Evolutionary conservation across 2,888 invertebrate species (phyloP).

Genomic region (Rhingia campestris): DNA sequence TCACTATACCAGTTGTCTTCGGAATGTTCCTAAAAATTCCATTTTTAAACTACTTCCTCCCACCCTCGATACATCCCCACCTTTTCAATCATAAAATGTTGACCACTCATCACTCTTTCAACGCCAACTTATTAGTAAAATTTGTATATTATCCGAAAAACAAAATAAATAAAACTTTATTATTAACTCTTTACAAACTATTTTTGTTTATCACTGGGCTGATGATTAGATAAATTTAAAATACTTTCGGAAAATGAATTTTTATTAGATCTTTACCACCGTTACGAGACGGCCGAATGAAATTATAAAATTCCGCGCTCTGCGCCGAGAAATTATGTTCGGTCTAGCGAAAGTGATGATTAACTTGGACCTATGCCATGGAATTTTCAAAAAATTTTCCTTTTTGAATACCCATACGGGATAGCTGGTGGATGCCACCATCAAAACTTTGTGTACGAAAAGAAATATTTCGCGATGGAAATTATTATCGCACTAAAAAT

Average conservation of each 20-base stretch:
- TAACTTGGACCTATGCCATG: constrained; percentile 79
- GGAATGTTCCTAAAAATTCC: too few species aligned
- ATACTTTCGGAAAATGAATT: constrained; percentile 44
- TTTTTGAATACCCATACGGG: constrained; percentile 61
- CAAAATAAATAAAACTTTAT: not conserved
- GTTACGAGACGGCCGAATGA: constrained; percentile 40
- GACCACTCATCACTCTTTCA: constrained; percentile 39
- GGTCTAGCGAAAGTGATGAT: constrained; percentile 82
- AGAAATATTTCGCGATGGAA: constrained; percentile 39
- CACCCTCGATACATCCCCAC: not conserved
- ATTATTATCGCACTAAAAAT: constrained; percentile 59
- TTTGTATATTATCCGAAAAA: not conserved
- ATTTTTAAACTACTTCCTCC: not conserved
- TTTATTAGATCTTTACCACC: constrained; percentile 47
- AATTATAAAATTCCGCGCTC: constrained; percentile 46
- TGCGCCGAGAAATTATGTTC: constrained; percentile 60
- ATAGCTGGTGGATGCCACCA: not conserved
- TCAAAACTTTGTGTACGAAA: constrained; percentile 22
- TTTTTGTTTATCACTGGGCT: constrained; percentile 49
- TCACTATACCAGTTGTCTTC: too few species aligned
- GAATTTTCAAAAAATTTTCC: constrained; percentile 78
- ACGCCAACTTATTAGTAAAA: constrained; percentile 27
- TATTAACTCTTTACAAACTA: constrained; percentile 20
- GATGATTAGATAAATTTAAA: constrained; percentile 43
- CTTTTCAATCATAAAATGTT: constrained; percentile 6